Base-by-base conservation (phyloP, 2,797 vertebrate species). In the Tenualosa thibaudeaui region DNA sequence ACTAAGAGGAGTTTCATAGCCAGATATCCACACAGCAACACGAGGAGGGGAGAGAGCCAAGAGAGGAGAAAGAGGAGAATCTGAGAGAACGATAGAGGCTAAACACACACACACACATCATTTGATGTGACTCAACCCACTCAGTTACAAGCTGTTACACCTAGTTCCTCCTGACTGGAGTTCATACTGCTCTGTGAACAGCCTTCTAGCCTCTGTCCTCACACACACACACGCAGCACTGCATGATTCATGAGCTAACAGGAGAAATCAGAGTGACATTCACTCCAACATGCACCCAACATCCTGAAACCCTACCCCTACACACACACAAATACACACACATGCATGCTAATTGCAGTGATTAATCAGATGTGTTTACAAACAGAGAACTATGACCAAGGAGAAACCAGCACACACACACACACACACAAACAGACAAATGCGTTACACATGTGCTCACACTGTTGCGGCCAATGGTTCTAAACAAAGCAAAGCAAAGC, bases 81-180 rank as follows among this genome's bases (percentile, higher is more conserved):
- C 31, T 31, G 31, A 31, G 31, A 31, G 31, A 31, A 31, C 31
- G 87, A 94, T 91, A 93, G 93, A 94, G 92, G 92, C 90, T 85
- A 90, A 88, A 91, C 87, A 46, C 82, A 50, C 81, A 78, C 58
- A 53, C 46, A 65, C 31, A 75, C 68, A 87, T 9, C 26, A 26
- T 3, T 24, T 7, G 17, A 62, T 75, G 40, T 15, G 2, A 15
- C 26, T 15, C 1, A 46, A 37, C 46, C 3, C 71, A 78, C 71
- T 78, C 68, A 43, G 37, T 5, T 17, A 37, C 46, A 43, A 78
- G 37, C 15, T 17, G 46, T 46, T n/a, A 31, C 2, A 78, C 2
- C 17, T 19, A 43, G 15, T 19, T 75, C 13, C 37, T 15, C 68
- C 40, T 75, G 31, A 75, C 31, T 75, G 68, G 5, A 75, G 15